These are phyloP conservation scores for Falco naumanni DNA, from an alignment of 2,797 vertebrate species.

Conservation along the genomic window DNA sequence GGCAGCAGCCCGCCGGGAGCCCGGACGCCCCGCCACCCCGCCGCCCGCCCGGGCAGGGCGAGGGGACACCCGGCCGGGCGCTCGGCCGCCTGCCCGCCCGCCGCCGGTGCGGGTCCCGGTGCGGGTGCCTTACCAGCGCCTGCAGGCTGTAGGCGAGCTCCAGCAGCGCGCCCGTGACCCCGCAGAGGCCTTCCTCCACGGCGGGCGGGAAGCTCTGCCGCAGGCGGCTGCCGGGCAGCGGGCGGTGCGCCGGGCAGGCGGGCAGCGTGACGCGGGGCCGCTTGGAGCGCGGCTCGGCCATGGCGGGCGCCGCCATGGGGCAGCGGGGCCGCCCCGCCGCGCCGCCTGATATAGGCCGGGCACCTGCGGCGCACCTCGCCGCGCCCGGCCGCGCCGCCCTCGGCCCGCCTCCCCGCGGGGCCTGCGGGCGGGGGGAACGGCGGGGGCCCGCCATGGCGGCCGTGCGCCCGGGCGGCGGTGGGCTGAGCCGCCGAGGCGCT, in stretches of 20 bases:
- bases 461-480: too few relatives aligned
- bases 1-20: not conserved
- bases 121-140: slow-evolving; percentile 70
- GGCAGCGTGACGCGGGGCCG: slow-evolving; percentile 72
- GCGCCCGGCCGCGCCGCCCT: not conserved
- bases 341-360: not conserved
- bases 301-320: not conserved
- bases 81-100: not conserved
- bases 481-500: too few relatives aligned
- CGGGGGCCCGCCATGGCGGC: not conserved
- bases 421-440: not conserved
- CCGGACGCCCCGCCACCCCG: too few relatives aligned
- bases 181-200: slow-evolving; percentile 80
- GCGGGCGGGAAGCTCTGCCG: slow-evolving; percentile 71
- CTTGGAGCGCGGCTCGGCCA: slow-evolving; percentile 75
- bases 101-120: not conserved
- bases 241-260: slow-evolving; percentile 68
- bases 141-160: slow-evolving; percentile 73
- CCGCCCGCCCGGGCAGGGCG: not conserved
- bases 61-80: fast-evolving
- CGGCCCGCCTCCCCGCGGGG: not conserved
- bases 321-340: not conserved
- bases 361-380: slow-evolving; percentile 18
- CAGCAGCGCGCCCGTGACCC: slow-evolving; percentile 66
- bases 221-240: slow-evolving; percentile 44